Conservation (phyloP, 1,140 invertebrate genomes). For the Mamestra configurata region DNA sequence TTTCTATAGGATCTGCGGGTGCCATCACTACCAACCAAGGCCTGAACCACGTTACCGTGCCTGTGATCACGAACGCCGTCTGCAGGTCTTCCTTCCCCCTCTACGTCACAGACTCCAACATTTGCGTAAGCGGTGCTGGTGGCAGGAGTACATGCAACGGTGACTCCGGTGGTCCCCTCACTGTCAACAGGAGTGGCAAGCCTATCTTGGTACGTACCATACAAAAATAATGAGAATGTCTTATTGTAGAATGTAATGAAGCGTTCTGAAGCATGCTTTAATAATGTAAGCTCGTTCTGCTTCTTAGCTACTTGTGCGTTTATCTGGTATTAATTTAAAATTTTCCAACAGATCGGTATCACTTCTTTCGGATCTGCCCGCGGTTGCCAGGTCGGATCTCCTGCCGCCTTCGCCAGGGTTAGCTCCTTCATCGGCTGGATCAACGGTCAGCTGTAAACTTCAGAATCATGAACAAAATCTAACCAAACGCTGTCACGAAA, state of each 20-base stretch:
- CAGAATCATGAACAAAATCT: too few relatives aligned
- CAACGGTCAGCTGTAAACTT: too few relatives aligned
- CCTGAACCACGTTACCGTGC: constrained; percentile 60
- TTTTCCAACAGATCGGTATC: constrained; percentile 78
- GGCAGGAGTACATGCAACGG: constrained; percentile 59
- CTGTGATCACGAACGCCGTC: constrained; percentile 60
- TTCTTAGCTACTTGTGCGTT: too few relatives aligned
- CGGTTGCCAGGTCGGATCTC: too few relatives aligned
- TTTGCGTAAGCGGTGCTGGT: too few relatives aligned
- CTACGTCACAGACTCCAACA: constrained; percentile 50
- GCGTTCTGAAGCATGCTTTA: too few relatives aligned
- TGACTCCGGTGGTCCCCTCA: constrained; percentile 68
- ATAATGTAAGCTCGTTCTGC: too few relatives aligned
- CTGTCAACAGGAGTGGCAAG: constrained; percentile 47
- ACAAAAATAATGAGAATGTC: too few relatives aligned
- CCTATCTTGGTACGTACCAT: constrained; percentile 55
- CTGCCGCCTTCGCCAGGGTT: too few relatives aligned
- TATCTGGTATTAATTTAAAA: neutral
- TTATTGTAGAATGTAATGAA: too few relatives aligned
- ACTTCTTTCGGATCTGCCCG: constrained; percentile 87
- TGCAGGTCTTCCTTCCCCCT: constrained; percentile 56
- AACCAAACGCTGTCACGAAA: too few relatives aligned
- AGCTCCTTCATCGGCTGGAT: too few relatives aligned
- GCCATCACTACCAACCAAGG: constrained; percentile 54
- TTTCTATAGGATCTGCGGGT: constrained; percentile 51